Evolutionary conservation across 2,888 invertebrate species (phyloP), one percentile per base, ranked within the genome.

Genomic region (Plebejus melissa): DNA sequence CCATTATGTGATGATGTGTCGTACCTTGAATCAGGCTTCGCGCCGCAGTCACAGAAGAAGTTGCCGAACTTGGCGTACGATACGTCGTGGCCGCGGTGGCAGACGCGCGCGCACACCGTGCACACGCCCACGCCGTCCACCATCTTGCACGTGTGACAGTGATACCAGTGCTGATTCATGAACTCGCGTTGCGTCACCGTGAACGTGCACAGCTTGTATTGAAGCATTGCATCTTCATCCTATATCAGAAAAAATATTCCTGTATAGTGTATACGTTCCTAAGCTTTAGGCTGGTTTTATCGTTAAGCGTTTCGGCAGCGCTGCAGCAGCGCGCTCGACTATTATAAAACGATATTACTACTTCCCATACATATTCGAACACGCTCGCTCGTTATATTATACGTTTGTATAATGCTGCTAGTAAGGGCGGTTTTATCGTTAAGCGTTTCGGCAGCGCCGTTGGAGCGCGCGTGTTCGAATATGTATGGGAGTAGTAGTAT

Each of bases 1-100:
- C 32, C 32, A 32, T 32, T 32, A 32, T 32, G 32, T 32, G 32
- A 2, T 32, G 32, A 32, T 32, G 32, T 32, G 32, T 32, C 32
- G 32, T 76, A 94, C 94, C 93, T 94, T 0, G 93, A 93, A 75
- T 98, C 98, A 74, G 98, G 98, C 87, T 98, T 99, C 0, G 99
- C 99, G 2, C 99, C 99, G 86, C 99, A 99, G 88, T 99, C 99
- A 85, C 99, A 99, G 94, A 99, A 99, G 94, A 99, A 99, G 85
- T 99, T 99, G 0, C 99, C 99, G 86, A 97, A 98, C 88, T 99
- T 99, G 75, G 99, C 98, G 86, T 99, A 99, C 5, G 98, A 92
- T 0, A 99, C 96, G 87, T 99, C 99, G 86, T 99, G 99, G 0
- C 98, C 98, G 80, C 97, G 96, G 88, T 99, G 99, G 85, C 99